Conservation (phyloP, 2,113 vertebrate genomes). For the Crotalus viridis region DNA sequence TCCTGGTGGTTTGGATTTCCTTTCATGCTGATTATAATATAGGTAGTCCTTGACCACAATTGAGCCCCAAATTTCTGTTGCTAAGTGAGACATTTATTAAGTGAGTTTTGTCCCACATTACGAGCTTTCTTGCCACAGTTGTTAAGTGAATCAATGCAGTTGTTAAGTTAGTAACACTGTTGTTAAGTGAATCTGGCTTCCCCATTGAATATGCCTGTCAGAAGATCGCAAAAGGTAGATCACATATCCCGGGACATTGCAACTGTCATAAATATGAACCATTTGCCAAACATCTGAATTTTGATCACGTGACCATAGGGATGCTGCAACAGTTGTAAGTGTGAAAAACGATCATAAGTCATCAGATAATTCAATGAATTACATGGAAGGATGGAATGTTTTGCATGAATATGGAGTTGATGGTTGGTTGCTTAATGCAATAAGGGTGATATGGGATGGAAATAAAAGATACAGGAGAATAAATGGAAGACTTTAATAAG, state of each 20-base stretch:
- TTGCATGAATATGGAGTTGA: not conserved
- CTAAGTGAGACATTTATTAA: not conserved
- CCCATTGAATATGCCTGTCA: not conserved
- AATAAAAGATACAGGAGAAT: not conserved
- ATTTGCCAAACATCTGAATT: too few species aligned
- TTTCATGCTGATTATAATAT: not conserved
- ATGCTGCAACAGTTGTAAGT: too few species aligned
- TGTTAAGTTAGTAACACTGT: not conserved
- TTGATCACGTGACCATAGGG: too few species aligned
- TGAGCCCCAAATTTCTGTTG: not conserved
- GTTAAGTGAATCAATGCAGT: not conserved
- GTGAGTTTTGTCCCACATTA: not conserved
- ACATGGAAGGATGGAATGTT: not conserved
- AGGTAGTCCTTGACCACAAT: not conserved
- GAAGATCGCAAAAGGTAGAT: not conserved
- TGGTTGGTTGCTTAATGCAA: not conserved
- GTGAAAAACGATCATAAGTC: too few species aligned
- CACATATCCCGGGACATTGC: not conserved
- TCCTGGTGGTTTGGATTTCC: not conserved
- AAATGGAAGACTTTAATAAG: not conserved
- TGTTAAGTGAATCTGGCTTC: not conserved
- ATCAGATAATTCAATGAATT: not conserved
- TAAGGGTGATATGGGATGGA: not conserved
- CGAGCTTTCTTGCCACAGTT: not conserved
- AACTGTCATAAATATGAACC: not conserved